Evolutionary conservation across 2,113 vertebrate species (phyloP).

Genomic region (Ctenomys sociabilis): DNA sequence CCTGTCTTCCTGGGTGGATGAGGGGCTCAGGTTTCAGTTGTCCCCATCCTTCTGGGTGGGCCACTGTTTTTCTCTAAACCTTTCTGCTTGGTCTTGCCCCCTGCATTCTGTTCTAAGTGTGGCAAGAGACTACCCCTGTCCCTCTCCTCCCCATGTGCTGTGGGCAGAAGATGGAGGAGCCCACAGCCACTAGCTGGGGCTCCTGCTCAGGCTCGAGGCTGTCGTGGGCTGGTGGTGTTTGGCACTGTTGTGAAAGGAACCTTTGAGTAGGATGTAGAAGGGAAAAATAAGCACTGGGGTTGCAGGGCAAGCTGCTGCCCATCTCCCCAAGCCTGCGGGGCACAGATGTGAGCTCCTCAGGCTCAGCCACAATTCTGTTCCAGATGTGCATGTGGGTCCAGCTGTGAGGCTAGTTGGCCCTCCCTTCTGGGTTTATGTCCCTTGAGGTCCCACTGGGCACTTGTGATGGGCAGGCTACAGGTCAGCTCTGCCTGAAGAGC

Average conservation of each 20-base stretch:
- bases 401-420: accelerated
- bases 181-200: neutral
- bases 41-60: neutral
- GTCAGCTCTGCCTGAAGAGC: neutral
- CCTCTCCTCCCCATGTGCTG: neutral
- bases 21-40: neutral
- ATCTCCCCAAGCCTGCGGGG: neutral
- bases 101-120: neutral
- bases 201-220: neutral
- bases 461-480: neutral
- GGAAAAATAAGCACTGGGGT: neutral
- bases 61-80: neutral
- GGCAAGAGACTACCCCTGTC: neutral
- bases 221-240: accelerated
- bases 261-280: no score
- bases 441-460: neutral
- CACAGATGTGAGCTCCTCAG: neutral
- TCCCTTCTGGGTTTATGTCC: neutral
- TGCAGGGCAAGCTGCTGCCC: neutral
- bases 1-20: neutral
- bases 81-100: neutral
- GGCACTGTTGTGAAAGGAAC: neutral
- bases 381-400: accelerated
- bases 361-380: neutral
- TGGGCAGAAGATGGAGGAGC: neutral